A percentile compares a stretch with the other conserved stretches of the same genome.
Conservation (phyloP, 2,797 vertebrate species). For the Petrocephalus sullivani region DNA sequence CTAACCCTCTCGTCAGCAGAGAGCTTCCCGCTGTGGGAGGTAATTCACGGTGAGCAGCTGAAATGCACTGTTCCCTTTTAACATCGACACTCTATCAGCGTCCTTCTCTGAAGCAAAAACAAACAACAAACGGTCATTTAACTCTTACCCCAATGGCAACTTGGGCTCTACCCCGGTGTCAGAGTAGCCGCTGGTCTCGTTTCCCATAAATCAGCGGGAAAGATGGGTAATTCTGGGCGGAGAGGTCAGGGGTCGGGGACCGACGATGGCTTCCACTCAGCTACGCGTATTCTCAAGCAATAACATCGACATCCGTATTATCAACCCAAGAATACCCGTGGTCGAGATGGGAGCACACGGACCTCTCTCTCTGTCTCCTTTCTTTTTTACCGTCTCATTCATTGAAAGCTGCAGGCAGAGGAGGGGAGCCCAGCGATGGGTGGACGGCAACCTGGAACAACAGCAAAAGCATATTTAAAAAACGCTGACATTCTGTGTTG, state of each 20-base stretch:
- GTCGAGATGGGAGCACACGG: conserved; percentile 58
- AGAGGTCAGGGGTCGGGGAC: not conserved
- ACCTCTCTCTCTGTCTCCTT: conserved; percentile 31
- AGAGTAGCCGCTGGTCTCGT: not conserved
- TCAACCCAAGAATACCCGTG: conserved; percentile 73
- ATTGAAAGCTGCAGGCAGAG: conserved; percentile 13
- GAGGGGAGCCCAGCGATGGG: not conserved
- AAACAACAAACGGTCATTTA: not conserved
- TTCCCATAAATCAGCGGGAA: not conserved
- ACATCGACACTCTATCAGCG: not conserved
- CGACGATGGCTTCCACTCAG: conserved; percentile 58
- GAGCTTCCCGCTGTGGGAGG: not conserved
- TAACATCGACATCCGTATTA: conserved; percentile 72
- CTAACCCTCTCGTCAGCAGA: not conserved
- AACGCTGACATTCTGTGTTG: not conserved
- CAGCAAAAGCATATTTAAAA: conserved; percentile 4
- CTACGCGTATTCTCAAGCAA: conserved; percentile 76
- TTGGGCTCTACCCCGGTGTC: not conserved
- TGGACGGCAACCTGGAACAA: conserved; percentile 9
- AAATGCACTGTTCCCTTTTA: not conserved
- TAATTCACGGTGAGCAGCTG: not conserved
- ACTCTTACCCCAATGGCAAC: not conserved
- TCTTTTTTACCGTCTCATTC: conserved; percentile 15
- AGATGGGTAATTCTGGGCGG: not conserved
- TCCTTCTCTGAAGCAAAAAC: not conserved